These are phyloP conservation scores for Leucoma salicis DNA, from an alignment of 2,888 invertebrate genomes.

Conservation along the genomic window DNA sequence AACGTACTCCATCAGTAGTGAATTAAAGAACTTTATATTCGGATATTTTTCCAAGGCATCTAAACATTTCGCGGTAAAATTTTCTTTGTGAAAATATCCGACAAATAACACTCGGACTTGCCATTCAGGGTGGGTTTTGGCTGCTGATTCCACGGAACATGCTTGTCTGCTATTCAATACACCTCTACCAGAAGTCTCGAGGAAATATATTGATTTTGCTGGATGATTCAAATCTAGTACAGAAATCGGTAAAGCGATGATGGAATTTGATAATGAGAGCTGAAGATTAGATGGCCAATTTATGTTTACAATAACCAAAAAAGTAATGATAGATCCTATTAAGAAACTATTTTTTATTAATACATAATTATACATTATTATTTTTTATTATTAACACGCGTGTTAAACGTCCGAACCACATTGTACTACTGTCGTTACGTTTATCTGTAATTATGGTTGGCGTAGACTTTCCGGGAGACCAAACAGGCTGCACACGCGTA, in stretches of 20 bases:
- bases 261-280: not conserved
- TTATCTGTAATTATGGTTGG: too few relatives aligned
- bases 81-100: slow-evolving; percentile 14
- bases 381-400: too few relatives aligned
- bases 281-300: not conserved
- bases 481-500: too few relatives aligned
- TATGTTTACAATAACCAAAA: not conserved
- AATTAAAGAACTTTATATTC: slow-evolving; percentile 20
- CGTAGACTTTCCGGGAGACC: too few relatives aligned
- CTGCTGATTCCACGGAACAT: slow-evolving; percentile 12
- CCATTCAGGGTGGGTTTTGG: slow-evolving; percentile 7
- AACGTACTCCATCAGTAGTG: slow-evolving; percentile 22
- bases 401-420: too few relatives aligned
- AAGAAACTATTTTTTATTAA: too few relatives aligned
- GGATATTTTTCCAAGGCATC: slow-evolving; percentile 11
- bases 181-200: slow-evolving; percentile 9
- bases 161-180: slow-evolving; percentile 7
- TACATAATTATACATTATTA: too few relatives aligned
- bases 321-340: too few relatives aligned
- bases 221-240: not conserved
- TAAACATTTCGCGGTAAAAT: slow-evolving; percentile 4
- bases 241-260: not conserved
- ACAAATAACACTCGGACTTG: slow-evolving; percentile 7
- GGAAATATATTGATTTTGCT: slow-evolving; percentile 5
- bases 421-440: too few relatives aligned